These are phyloP conservation scores for Panagrolaimus sp. DNA, from an alignment of 1,140 invertebrate genomes.

Conservation along the genomic window DNA sequence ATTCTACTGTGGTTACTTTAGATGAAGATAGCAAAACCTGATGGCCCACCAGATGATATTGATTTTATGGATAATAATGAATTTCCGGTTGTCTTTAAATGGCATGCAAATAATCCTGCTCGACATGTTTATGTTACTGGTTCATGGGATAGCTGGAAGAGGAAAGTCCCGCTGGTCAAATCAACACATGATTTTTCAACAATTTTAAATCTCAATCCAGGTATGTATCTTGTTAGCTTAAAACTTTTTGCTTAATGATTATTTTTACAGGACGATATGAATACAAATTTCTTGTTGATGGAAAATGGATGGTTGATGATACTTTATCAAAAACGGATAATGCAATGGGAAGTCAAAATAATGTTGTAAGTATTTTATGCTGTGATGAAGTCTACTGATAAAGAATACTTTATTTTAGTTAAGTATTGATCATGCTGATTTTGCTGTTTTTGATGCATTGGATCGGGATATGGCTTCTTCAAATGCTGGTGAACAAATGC, in stretches of 20 bases:
- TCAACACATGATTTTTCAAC: conserved; percentile 63
- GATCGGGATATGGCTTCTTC: conserved; percentile 57
- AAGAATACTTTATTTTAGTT: conserved; percentile 50
- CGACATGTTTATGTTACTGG: conserved; percentile 78
- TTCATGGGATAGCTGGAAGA: conserved; percentile 91
- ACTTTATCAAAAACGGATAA: conserved; percentile 64
- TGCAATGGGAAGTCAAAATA: conserved; percentile 39
- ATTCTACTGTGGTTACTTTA: conserved; percentile 36
- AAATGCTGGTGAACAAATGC: conserved; percentile 56
- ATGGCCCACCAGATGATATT: conserved; percentile 34
- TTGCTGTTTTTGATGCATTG: conserved; percentile 58
- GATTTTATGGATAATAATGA: conserved; percentile 46
- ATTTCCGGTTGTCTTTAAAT: conserved; percentile 59
- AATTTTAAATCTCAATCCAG: conserved; percentile 55
- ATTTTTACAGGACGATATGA: conserved; percentile 92
- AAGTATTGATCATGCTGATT: conserved; percentile 55
- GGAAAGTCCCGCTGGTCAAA: conserved; percentile 85
- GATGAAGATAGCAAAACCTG: conserved; percentile 57
- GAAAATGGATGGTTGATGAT: conserved; percentile 86
- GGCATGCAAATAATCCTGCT: conserved; percentile 44
- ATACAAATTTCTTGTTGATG: conserved; percentile 97
- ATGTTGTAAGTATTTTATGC: conserved; percentile 18
- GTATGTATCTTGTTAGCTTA: conserved; percentile 63
- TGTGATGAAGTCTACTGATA: neutral
- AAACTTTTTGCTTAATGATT: conserved; percentile 76